phyloP scores from a whole-genome alignment of 2,113 vertebrate species.

The Arvicanthis niloticus region DNA sequence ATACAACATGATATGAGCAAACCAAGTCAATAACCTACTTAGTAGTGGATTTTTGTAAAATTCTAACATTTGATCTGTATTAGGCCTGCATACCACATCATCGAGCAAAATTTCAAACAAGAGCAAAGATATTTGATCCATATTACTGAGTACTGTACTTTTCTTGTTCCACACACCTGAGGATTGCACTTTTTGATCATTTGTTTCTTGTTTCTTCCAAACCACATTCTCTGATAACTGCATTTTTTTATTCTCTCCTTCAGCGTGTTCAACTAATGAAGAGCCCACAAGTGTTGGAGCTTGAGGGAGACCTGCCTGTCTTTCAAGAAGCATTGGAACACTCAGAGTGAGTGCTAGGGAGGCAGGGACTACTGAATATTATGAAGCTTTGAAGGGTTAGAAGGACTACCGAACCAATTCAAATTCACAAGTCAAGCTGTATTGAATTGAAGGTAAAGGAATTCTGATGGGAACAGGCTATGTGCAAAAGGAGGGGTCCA shows the following conservation, averaged over 20 bases:
- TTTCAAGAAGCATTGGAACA: neutral
- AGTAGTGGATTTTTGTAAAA: neutral
- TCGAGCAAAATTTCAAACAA: neutral
- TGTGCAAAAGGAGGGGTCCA: neutral
- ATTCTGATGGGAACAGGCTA: neutral
- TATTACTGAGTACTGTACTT: no score
- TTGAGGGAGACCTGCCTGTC: neutral
- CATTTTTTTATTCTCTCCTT: no score
- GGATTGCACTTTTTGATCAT: neutral
- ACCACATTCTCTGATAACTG: neutral
- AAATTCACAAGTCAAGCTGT: neutral
- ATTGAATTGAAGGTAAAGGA: neutral
- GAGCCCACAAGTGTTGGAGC: no score
- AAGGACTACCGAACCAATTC: neutral
- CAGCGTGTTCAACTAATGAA: neutral
- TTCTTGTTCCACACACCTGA: no score
- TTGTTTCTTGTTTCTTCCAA: neutral
- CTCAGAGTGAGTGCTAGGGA: neutral
- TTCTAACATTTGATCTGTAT: neutral
- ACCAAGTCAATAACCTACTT: neutral
- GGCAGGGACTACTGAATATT: neutral
- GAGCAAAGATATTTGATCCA: neutral
- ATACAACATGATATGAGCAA: neutral
- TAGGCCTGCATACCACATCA: fast-evolving
- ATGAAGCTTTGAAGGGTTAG: neutral